Evolutionary conservation across 2,113 vertebrate species (phyloP), one percentile per base, ranked within the genome.

Genomic region (Caranx ignobilis): DNA sequence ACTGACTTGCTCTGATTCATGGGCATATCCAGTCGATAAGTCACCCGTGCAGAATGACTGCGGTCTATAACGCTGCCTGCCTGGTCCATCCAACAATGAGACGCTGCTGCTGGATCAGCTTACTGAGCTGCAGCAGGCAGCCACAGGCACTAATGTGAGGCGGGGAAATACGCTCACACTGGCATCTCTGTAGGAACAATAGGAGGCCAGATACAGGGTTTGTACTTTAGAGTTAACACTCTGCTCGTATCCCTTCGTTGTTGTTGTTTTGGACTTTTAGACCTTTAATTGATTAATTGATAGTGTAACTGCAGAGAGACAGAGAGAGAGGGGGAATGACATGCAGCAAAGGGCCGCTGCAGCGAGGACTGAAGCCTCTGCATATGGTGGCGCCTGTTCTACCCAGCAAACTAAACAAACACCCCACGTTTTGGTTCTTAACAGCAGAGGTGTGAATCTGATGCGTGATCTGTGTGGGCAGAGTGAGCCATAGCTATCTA

Each of bases 1-100:
- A 82, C 90, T 88, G 67, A 89, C 74, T 78, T 54, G 75, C 83
- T 74, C 77, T 90, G 88, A 87, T 83, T 92, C 89, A 82, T 56
- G 67, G 59, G 45, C 80, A 75, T 68, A 71, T 79, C 61, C 66
- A 63, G 81, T 88, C 89, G 66, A 88, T 89, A 89, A 91, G 79
- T 88, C 89, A 81, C 41, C 70, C 66, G 11, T 81, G 87, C 79
- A 82, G 81, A 90, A 77, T 52, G 75, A 84, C 65, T 79, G 52
- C 75, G 47, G 79, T 77, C 65, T 62, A 52, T 75, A 56, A 73
- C 18, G 26, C 71, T 41, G 69, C 39, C 59, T 6, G 67, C 39
- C 59, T 6, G 67, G 2, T 48, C 56, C 41, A 43, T 71, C 84
- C 45, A 57, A 56, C 75, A 71, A 71, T 5, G 52, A 75, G 71